Percentiles rank a stretch among this genome's conserved stretches.
These are phyloP conservation scores for Heliconius ismenius DNA, from an alignment of 2,888 invertebrate species.

Conservation along the genomic window DNA sequence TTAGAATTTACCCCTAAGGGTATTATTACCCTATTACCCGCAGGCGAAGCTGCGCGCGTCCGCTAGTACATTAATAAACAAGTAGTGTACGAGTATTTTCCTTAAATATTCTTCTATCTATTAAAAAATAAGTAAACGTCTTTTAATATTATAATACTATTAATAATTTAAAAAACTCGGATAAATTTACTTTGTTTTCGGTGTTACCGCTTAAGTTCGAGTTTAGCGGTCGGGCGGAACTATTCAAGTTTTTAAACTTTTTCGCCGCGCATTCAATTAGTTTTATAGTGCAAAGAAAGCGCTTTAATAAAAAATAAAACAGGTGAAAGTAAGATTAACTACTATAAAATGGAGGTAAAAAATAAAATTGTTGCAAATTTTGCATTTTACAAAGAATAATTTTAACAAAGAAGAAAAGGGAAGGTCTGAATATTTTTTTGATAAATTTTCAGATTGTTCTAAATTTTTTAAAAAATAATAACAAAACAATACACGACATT, in stretches of 20 bases:
- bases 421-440: neutral
- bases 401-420: neutral
- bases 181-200: slow-evolving; percentile 2
- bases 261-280: slow-evolving; percentile 30
- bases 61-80: no score
- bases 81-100: no score
- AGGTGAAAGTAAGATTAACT: slow-evolving; percentile 22
- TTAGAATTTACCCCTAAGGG: no score
- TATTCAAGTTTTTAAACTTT: slow-evolving; percentile 35
- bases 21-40: no score
- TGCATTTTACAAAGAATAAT: neutral
- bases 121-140: neutral
- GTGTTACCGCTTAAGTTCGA: slow-evolving; percentile 21
- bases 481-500: no score
- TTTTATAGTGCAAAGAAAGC: slow-evolving; percentile 19
- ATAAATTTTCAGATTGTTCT: neutral
- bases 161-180: neutral
- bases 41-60: no score
- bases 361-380: slow-evolving; percentile 4
- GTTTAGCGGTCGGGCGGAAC: slow-evolving; percentile 27
- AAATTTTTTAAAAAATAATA: neutral
- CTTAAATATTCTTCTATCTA: neutral
- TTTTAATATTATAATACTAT: neutral
- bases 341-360: slow-evolving; percentile 5
- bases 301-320: slow-evolving; percentile 16